These are phyloP conservation scores for Manacus vitellinus DNA, from an alignment of 2,113 vertebrate species.

Conservation along the genomic window DNA sequence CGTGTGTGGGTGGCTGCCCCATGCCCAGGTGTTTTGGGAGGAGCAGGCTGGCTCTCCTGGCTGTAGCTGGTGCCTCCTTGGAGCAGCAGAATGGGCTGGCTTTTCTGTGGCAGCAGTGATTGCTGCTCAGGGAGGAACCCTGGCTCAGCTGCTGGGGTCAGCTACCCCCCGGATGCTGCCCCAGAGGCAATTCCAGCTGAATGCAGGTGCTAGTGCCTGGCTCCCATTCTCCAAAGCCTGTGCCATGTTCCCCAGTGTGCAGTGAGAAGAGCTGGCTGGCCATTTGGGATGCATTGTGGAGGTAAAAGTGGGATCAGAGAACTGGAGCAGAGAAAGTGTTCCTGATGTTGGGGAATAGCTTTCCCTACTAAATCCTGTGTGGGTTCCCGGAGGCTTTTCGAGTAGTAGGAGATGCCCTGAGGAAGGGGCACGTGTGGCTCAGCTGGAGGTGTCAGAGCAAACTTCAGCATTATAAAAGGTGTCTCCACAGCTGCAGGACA, in stretches of 20 bases:
- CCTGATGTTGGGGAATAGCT: not conserved
- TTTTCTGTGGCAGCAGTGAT: not conserved
- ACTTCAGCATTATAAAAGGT: not conserved
- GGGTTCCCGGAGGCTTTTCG: rapidly evolving
- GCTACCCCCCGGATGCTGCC: not conserved
- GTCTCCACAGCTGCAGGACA: not conserved
- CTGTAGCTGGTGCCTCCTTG: not conserved
- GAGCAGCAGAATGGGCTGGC: not conserved
- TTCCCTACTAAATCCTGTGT: not conserved
- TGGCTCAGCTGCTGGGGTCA: not conserved
- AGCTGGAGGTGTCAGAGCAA: not conserved
- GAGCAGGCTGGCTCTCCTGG: not conserved
- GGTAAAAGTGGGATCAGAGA: not conserved
- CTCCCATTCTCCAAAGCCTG: not conserved
- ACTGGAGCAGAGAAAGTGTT: not conserved
- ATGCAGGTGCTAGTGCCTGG: not conserved
- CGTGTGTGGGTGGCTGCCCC: not conserved
- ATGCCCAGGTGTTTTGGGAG: not conserved
- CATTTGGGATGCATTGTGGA: not conserved
- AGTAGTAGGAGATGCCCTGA: not conserved
- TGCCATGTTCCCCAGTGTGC: rapidly evolving
- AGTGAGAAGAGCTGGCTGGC: not conserved
- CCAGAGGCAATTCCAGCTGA: not conserved
- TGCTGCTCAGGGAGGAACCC: not conserved
- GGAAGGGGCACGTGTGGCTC: rapidly evolving